A percentile compares a stretch with the other conserved stretches of the same genome.
Conservation (phyloP, 2,888 invertebrate species). For the Disparrhopalites patrizii region DNA sequence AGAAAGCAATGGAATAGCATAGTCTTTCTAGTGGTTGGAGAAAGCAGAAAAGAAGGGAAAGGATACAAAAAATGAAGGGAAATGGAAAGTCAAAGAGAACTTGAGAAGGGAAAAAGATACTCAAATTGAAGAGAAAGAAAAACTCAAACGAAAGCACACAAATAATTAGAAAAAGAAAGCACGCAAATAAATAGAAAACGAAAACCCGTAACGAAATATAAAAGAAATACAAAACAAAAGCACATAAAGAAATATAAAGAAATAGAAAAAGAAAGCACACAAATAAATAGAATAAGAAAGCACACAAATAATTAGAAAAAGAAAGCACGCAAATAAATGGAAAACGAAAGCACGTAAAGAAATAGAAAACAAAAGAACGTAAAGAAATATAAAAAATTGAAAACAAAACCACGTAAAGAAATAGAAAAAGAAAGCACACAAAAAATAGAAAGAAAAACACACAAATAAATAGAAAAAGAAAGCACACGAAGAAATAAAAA, state of each 20-base stretch:
- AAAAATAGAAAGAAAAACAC: too few relatives aligned
- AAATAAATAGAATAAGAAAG: background rate
- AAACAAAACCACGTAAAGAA: background rate
- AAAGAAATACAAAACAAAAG: background rate
- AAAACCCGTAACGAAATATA: background rate
- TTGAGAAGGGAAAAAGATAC: too few relatives aligned
- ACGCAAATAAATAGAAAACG: background rate
- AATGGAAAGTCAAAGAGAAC: too few relatives aligned
- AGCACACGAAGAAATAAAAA: too few relatives aligned
- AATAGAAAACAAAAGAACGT: background rate
- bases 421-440: background rate
- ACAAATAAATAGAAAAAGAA: too few relatives aligned
- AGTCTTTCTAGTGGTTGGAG: too few relatives aligned
- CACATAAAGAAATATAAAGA: background rate
- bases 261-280: background rate
- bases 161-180: background rate
- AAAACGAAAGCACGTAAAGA: background rate
- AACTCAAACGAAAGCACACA: background rate
- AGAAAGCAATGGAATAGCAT: too few relatives aligned
- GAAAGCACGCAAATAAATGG: background rate
- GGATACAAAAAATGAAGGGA: too few relatives aligned
- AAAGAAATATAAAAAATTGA: too few relatives aligned
- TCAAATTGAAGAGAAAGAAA: background rate
- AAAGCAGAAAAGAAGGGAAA: too few relatives aligned
- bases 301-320: background rate